A percentile compares a stretch with the other conserved stretches of the same genome.
These are phyloP conservation scores for Hippocampus mohnikei DNA, from an alignment of 2,113 vertebrate species.

Conservation along the genomic window DNA sequence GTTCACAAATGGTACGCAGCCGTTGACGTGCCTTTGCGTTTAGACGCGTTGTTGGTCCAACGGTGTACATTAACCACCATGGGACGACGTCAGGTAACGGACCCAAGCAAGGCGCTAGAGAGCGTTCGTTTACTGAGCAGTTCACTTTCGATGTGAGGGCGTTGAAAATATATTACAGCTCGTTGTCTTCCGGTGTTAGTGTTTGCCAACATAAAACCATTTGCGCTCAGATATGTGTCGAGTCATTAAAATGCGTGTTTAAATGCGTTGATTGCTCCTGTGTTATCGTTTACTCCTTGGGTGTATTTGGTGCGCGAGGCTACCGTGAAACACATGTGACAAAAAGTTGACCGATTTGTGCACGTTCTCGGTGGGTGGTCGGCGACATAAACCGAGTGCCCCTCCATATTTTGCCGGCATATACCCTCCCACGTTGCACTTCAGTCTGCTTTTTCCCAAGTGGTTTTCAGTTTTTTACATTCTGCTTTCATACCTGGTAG, in stretches of 20 bases:
- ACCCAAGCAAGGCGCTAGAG: conserved; percentile 17
- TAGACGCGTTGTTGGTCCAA: conserved; percentile 19
- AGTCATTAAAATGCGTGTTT: background rate
- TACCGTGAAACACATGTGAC: background rate
- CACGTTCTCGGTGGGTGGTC: background rate
- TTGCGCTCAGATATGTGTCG: background rate
- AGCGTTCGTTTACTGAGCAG: conserved; percentile 34
- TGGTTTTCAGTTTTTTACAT: no score
- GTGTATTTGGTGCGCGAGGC: background rate
- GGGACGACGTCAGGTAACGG: conserved; percentile 23
- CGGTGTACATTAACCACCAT: conserved; percentile 27
- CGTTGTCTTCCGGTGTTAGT: conserved; percentile 1
- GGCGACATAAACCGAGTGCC: conserved; percentile 35
- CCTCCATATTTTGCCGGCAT: conserved; percentile 42
- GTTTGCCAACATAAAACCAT: background rate
- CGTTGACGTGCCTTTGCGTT: conserved; percentile 3
- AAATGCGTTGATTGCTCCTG: background rate
- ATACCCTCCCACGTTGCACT: background rate
- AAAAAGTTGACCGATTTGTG: background rate
- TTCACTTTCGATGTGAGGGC: conserved; percentile 35
- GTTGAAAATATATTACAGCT: conserved; percentile 42
- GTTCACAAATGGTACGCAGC: conserved; percentile 41
- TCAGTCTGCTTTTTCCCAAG: background rate
- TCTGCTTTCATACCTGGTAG: conserved; percentile 10
- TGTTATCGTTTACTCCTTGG: background rate